A percentile compares a stretch with the other conserved stretches of the same genome.
These are phyloP conservation scores for Pteropus rufus DNA, from an alignment of 2,797 vertebrate species.

Conservation along the genomic window DNA sequence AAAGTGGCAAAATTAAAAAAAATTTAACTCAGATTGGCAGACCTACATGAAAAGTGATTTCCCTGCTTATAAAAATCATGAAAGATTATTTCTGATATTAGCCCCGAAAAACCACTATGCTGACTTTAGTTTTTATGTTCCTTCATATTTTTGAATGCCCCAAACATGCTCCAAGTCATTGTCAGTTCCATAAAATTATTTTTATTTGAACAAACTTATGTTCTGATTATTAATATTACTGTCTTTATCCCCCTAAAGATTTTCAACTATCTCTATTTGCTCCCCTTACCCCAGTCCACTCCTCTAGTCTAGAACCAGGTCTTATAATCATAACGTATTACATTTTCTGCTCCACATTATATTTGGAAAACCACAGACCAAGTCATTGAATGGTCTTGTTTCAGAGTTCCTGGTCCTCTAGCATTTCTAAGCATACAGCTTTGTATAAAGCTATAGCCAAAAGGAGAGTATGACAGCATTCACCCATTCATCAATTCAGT, in stretches of 20 bases:
- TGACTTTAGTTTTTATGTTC: background rate
- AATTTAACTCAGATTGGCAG: background rate
- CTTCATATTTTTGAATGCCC: background rate
- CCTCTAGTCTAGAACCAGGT: background rate
- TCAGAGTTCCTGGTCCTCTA: background rate
- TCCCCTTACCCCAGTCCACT: background rate
- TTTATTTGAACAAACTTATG: background rate
- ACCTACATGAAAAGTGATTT: background rate
- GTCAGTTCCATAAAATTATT: background rate
- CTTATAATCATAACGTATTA: background rate
- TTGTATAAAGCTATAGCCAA: background rate
- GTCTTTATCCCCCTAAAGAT: background rate
- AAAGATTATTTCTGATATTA: background rate
- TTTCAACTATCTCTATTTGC: background rate
- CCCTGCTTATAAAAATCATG: background rate
- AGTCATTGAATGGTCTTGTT: background rate
- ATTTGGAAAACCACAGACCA: background rate
- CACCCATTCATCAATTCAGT: background rate
- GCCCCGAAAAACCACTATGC: background rate
- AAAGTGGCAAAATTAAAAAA: background rate
- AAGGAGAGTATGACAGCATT: background rate
- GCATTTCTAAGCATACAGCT: background rate
- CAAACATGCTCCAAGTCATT: background rate
- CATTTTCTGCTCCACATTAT: background rate
- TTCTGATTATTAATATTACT: background rate